Percentiles rank a stretch among this genome's conserved stretches.
phyloP scores from a whole-genome alignment of 2,888 invertebrate species.

The Loripinus fragilis region DNA sequence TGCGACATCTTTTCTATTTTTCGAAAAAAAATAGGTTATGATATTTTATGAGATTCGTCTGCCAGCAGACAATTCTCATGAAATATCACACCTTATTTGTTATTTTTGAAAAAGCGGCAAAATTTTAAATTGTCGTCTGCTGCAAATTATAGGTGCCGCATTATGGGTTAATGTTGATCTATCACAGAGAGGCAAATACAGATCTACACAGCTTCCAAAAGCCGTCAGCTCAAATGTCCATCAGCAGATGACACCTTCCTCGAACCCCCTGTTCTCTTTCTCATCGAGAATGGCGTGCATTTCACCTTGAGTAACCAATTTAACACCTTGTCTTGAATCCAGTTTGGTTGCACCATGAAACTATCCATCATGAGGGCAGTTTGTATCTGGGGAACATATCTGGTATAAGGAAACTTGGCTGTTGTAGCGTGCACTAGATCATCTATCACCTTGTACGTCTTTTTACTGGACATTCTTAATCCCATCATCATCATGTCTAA shows the following conservation, averaged over 20 bases:
- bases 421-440: conserved; percentile 61
- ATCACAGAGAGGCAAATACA: too few relatives aligned
- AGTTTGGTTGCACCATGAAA: conserved; percentile 45
- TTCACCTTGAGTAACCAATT: conserved; percentile 25
- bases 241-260: not conserved
- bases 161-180: too few relatives aligned
- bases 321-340: conserved; percentile 49
- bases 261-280: conserved; percentile 11
- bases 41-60: too few relatives aligned
- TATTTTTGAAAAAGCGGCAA: too few relatives aligned
- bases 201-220: too few relatives aligned
- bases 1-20: too few relatives aligned
- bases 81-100: too few relatives aligned
- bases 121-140: too few relatives aligned
- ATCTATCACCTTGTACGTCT: conserved; percentile 60
- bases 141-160: too few relatives aligned
- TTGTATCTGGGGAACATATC: conserved; percentile 60
- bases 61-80: too few relatives aligned
- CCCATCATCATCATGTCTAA: conserved; percentile 48
- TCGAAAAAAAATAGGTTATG: too few relatives aligned
- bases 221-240: not conserved
- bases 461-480: conserved; percentile 46
- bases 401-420: conserved; percentile 52
- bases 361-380: conserved; percentile 44
- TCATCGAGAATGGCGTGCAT: conserved; percentile 53